phyloP scores from a whole-genome alignment of 2,888 invertebrate species.

The Stratiomys singularior region DNA sequence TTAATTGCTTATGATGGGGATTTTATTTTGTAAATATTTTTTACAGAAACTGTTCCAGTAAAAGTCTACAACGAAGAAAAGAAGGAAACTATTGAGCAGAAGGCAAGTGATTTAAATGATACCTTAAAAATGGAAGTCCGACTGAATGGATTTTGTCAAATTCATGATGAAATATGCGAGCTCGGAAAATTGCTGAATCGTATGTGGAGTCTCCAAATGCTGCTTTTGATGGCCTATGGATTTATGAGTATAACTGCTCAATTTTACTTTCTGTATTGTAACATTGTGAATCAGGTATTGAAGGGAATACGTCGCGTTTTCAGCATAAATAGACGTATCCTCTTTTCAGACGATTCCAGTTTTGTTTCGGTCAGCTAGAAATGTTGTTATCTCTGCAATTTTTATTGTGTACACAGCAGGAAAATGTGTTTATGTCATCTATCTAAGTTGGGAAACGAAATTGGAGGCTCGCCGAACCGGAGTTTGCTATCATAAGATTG shows the following conservation, averaged over 20 bases:
- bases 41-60: constrained; percentile 41
- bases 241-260: constrained; percentile 65
- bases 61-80: constrained; percentile 45
- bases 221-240: constrained; percentile 64
- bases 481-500: constrained; percentile 64
- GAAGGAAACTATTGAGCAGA: constrained; percentile 3
- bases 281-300: constrained; percentile 60
- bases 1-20: neutral
- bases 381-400: constrained; percentile 59
- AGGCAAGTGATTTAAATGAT: constrained; percentile 58
- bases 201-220: constrained; percentile 64
- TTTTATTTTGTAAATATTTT: neutral
- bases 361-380: constrained; percentile 63
- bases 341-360: constrained; percentile 58
- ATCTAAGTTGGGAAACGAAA: constrained; percentile 64
- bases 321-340: neutral
- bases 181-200: constrained; percentile 63
- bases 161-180: constrained; percentile 65
- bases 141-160: constrained; percentile 63
- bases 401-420: constrained; percentile 61
- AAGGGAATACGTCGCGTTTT: too few species aligned
- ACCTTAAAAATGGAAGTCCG: constrained; percentile 61
- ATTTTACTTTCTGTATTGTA: constrained; percentile 64
- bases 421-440: constrained; percentile 64
- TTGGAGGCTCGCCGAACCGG: constrained; percentile 64